These are phyloP conservation scores for Physocephala rufipes DNA, from an alignment of 2,888 invertebrate genomes.

Conservation along the genomic window DNA sequence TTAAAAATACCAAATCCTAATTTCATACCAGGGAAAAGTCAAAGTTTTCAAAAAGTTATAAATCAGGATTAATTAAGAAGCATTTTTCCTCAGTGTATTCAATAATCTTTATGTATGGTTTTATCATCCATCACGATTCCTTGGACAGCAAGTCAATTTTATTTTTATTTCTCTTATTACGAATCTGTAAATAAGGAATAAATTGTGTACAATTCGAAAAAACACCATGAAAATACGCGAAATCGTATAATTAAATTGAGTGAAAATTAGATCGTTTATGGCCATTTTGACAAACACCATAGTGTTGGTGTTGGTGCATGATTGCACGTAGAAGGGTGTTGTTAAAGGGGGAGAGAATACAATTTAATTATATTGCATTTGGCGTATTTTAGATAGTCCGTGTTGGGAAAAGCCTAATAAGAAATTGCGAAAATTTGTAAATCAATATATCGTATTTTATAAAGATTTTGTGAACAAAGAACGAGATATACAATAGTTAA, in stretches of 20 bases:
- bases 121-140: constrained; percentile 7
- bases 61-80: constrained; percentile 2
- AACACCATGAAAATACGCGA: constrained; percentile 23
- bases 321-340: neutral
- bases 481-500: constrained; percentile 5
- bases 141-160: neutral
- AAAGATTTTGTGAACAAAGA: constrained; percentile 38
- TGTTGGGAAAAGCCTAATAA: neutral
- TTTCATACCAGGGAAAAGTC: neutral
- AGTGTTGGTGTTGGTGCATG: neutral
- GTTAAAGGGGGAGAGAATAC: constrained; percentile 3
- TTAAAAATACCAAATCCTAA: too few species aligned
- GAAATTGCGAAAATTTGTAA: constrained; percentile 18
- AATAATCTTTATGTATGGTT: neutral
- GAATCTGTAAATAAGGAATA: constrained; percentile 29
- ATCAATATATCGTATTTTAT: constrained; percentile 32
- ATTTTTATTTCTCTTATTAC: constrained; percentile 22
- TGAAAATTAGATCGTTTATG: neutral
- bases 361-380: constrained; percentile 15
- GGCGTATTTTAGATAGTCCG: constrained; percentile 34
- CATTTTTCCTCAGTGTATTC: constrained; percentile 14
- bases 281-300: constrained; percentile 21
- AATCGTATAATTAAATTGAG: neutral
- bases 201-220: constrained; percentile 28
- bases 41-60: constrained; percentile 10